A percentile compares a stretch with the other conserved stretches of the same genome.
phyloP scores from a whole-genome alignment of 1,140 invertebrate genomes.

The Bombus cullumanus region DNA sequence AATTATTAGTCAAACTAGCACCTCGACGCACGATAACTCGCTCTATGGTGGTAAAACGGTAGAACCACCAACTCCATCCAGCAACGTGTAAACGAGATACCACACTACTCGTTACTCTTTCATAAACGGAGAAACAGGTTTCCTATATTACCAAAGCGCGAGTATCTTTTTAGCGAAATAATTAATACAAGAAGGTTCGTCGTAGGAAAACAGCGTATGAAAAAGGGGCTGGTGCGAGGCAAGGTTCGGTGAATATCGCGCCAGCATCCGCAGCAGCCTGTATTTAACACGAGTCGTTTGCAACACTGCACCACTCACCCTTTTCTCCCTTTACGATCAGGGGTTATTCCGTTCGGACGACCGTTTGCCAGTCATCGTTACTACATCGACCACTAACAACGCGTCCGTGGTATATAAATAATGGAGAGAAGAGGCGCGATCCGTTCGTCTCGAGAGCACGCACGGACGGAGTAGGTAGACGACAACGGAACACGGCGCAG shows the following conservation, averaged over 20 bases:
- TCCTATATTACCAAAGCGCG: not conserved
- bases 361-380: slow-evolving; percentile 8
- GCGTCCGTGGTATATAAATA: not conserved
- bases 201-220: not conserved
- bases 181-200: not conserved
- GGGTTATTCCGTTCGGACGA: not conserved
- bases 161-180: not conserved
- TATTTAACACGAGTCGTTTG: not conserved
- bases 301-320: not conserved
- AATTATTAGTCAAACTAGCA: not conserved
- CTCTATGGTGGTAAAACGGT: not conserved
- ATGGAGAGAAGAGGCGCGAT: not conserved
- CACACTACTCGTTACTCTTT: not conserved
- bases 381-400: not conserved
- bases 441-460: not conserved
- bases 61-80: not conserved
- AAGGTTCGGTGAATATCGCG: not conserved
- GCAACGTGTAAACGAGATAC: not conserved
- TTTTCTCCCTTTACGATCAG: not conserved
- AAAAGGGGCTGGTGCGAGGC: not conserved
- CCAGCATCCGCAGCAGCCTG: not conserved
- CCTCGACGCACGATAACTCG: not conserved
- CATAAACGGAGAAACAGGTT: not conserved
- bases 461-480: not conserved
- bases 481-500: slow-evolving; percentile 59